These are phyloP conservation scores for Cyclophora albipunctata DNA, from an alignment of 2,888 invertebrate genomes.

Conservation along the genomic window DNA sequence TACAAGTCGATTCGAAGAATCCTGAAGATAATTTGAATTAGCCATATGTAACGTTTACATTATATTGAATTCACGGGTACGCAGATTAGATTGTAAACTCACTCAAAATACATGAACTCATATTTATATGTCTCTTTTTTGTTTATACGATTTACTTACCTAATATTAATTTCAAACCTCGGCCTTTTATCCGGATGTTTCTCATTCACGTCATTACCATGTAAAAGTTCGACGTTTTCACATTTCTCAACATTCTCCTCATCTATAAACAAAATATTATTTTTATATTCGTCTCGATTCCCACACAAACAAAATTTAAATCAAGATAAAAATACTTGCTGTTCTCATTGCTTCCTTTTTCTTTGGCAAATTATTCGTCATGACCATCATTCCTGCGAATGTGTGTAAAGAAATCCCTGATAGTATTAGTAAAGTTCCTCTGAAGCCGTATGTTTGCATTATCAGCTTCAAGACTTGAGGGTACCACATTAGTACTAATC, in stretches of 20 bases:
- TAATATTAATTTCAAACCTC: too few relatives aligned
- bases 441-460: constrained; percentile 74
- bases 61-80: too few relatives aligned
- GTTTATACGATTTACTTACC: too few relatives aligned
- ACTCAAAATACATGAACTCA: too few relatives aligned
- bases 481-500: constrained; percentile 73
- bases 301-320: too few relatives aligned
- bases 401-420: constrained; percentile 76
- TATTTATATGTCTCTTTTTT: too few relatives aligned
- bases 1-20: too few relatives aligned
- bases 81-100: too few relatives aligned
- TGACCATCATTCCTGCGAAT: constrained; percentile 74
- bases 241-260: constrained; percentile 26
- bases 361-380: constrained; percentile 28
- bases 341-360: constrained; percentile 43
- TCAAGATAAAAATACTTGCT: constrained; percentile 54
- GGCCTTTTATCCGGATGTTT: too few relatives aligned
- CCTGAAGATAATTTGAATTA: too few relatives aligned
- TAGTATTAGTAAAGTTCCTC: constrained; percentile 76
- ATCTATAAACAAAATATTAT: constrained; percentile 27
- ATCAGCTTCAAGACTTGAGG: constrained; percentile 72
- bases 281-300: too few relatives aligned
- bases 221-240: constrained; percentile 41
- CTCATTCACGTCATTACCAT: neutral
- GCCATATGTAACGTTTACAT: too few relatives aligned